Evolutionary conservation across 2,113 vertebrate species (phyloP).

Genomic region (Pogonocichla stellata): DNA sequence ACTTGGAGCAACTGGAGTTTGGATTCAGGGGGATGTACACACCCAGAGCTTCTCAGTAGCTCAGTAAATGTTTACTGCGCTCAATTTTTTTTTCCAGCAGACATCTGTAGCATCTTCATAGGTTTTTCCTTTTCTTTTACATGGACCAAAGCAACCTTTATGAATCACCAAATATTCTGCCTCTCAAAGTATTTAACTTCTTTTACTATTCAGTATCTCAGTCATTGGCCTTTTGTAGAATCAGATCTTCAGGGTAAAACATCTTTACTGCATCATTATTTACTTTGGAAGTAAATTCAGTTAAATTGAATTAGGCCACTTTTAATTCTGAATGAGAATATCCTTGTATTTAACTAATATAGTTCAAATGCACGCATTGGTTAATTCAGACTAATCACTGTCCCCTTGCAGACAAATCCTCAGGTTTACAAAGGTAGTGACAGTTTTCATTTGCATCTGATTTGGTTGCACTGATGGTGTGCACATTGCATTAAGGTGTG

Average conservation of each 20-base stretch:
- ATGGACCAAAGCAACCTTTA: not conserved
- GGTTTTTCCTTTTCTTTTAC: not conserved
- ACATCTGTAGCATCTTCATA: not conserved
- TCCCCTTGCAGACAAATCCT: not conserved
- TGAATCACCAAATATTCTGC: not conserved
- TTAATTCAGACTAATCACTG: conserved; percentile 14
- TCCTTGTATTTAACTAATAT: not conserved
- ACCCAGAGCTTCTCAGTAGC: not conserved
- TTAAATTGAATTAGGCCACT: not conserved
- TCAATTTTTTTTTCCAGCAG: not conserved
- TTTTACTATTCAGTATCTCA: not conserved
- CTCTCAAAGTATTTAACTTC: not conserved
- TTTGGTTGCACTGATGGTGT: not conserved
- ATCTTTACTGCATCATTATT: not conserved
- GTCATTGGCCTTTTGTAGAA: not conserved
- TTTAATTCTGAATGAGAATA: conserved; percentile 27
- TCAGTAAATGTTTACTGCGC: not conserved
- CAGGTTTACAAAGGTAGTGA: not conserved
- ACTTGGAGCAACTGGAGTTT: not conserved
- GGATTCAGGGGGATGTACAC: fast-evolving
- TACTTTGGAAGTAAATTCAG: conserved; percentile 4
- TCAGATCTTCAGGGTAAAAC: not conserved
- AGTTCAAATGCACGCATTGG: not conserved
- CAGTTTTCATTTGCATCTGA: not conserved
- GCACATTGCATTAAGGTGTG: not conserved